Conservation (phyloP, 2,113 vertebrate species). For the Pungitius pungitius region DNA sequence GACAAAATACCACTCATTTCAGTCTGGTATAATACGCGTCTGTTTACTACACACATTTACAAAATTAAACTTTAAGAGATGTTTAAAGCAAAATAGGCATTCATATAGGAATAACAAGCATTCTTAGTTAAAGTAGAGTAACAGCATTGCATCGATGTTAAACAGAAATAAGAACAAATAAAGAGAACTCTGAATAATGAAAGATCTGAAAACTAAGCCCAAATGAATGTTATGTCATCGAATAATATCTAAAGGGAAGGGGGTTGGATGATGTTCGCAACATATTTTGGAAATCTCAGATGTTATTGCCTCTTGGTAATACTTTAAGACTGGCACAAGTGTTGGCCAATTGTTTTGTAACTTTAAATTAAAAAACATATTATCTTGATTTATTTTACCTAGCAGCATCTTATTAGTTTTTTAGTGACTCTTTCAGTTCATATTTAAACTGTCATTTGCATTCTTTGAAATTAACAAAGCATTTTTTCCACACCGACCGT, state of each 20-base stretch:
- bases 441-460: neutral
- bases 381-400: neutral
- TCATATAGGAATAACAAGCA: neutral
- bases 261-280: neutral
- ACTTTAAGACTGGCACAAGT: neutral
- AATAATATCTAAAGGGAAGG: neutral
- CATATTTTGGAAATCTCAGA: neutral
- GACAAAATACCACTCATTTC: conserved; percentile 20
- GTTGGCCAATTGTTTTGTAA: neutral
- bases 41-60: conserved; percentile 9
- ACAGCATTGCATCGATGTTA: neutral
- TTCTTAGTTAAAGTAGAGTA: neutral
- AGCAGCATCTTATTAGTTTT: neutral
- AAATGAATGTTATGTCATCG: neutral
- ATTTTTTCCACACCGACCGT: neutral
- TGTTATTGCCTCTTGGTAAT: neutral
- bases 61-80: neutral
- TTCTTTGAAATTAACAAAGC: neutral
- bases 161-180: neutral
- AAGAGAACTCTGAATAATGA: neutral
- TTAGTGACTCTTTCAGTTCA: neutral
- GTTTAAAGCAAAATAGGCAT: neutral
- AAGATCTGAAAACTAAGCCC: neutral
- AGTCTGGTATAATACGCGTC: neutral
- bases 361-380: neutral